Evolutionary conservation across 1,140 invertebrate species (phyloP).

Genomic region (Melanaphis sacchari): DNA sequence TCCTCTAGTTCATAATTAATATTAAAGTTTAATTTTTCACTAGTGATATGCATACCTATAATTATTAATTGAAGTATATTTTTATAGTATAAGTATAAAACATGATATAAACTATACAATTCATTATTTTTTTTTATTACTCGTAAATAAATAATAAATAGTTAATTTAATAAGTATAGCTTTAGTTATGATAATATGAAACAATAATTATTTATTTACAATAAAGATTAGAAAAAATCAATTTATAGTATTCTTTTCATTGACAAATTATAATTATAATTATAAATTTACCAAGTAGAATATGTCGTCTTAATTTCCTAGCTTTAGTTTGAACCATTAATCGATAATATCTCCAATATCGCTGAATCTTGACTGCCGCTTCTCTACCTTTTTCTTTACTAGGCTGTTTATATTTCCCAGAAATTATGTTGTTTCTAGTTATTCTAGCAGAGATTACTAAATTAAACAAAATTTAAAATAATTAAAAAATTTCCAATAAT

Average conservation of each 20-base stretch:
- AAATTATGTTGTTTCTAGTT: constrained; percentile 26
- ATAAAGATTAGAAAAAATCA: background rate
- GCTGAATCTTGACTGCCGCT: background rate
- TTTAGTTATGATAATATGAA: background rate
- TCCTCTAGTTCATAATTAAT: background rate
- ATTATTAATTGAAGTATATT: background rate
- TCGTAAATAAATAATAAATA: no score
- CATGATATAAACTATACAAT: background rate
- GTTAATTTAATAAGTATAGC: background rate
- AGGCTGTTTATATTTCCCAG: constrained; percentile 3
- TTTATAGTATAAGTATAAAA: background rate
- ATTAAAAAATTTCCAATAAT: background rate
- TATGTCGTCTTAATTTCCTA: background rate
- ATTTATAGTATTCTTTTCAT: background rate
- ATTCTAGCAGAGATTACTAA: background rate
- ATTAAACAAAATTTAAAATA: background rate
- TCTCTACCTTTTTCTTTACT: background rate
- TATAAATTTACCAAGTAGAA: background rate
- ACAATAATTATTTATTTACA: background rate
- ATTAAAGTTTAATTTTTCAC: background rate
- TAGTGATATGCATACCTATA: background rate
- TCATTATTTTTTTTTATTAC: background rate
- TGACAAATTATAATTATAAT: background rate
- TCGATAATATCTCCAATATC: constrained; percentile 23
- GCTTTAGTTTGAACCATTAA: background rate